Base-by-base conservation (phyloP, 1,140 invertebrate genomes). In the Caerostris extrusa region DNA sequence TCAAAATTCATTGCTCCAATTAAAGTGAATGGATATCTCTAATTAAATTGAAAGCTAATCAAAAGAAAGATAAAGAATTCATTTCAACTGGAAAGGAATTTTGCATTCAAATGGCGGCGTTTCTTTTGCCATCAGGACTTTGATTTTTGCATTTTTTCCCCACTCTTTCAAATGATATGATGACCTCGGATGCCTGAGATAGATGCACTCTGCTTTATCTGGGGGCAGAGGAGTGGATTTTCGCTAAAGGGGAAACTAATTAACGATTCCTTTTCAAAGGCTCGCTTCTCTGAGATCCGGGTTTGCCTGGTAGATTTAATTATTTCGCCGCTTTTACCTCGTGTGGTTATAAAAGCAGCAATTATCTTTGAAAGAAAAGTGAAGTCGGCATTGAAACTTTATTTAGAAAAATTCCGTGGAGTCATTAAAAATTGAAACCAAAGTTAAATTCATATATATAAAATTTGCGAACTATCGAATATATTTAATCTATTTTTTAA, bases 41-140 rank as follows among this genome's bases (percentile, higher is more conserved):
- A 86, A 86, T 86, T 86, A 86, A 86, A 86, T 60, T 86, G 34
- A n/a, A 86, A 86, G 14, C 83, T 86, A 86, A 86, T 60, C 56
- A 86, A 86, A 86, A 34, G 55, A 56, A 86, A 17, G 57, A 86
- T 7, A 60, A 86, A 86, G 2, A 14, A 55, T 56, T 50, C 82
- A 4, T 83, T 83, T 83, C 50, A 83, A 53, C 7, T 14, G 3
- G 34, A 83, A 83, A 83, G 12, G 53, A 83, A 55, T 55, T 83
- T n/a, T n/a, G 7, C 17, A 71, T 34, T 71, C 4, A 71, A 71
- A 71, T 8, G 6, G 67, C 67, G 58, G 10, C 58, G 55, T 55
- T 53, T 82, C 53, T 56, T 82, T 82, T 82, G 34, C 19, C 81
- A 82, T n/a, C 7, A 55, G 53, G 50, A 14, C 12, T 82, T 82